A percentile compares a stretch with the other conserved stretches of the same genome.
These are phyloP conservation scores for Proisotoma minuta DNA, from an alignment of 2,888 invertebrate species.

Conservation along the genomic window DNA sequence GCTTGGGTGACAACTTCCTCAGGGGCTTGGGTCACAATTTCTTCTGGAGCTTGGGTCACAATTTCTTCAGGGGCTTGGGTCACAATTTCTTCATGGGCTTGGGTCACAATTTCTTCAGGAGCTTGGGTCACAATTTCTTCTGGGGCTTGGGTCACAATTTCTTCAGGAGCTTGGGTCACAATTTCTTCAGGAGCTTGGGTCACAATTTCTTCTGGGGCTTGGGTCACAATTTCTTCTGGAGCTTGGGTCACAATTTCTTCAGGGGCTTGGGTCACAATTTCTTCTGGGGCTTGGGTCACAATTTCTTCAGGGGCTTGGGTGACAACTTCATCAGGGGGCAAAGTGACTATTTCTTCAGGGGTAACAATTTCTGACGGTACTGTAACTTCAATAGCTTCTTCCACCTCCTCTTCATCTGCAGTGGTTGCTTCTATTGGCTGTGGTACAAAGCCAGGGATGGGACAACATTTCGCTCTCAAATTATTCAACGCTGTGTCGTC, in stretches of 20 bases:
- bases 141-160: not conserved
- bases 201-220: not conserved
- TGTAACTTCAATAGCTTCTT: not conserved
- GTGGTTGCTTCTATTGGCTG: not conserved
- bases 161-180: not conserved
- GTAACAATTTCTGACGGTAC: not conserved
- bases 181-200: not conserved
- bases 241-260: not conserved
- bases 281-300: not conserved
- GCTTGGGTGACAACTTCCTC: not conserved
- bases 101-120: not conserved
- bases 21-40: not conserved
- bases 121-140: not conserved
- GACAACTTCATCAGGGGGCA: not conserved
- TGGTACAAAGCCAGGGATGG: not conserved
- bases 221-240: not conserved
- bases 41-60: not conserved
- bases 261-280: not conserved
- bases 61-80: not conserved
- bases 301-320: not conserved
- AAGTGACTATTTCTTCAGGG: too few relatives aligned
- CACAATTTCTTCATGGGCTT: not conserved
- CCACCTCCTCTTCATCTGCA: not conserved
- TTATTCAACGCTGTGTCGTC: slow-evolving; percentile 9
- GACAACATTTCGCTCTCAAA: slow-evolving; percentile 6